These are phyloP conservation scores for Corvus moneduloides DNA, from an alignment of 2,113 vertebrate genomes.

Conservation along the genomic window DNA sequence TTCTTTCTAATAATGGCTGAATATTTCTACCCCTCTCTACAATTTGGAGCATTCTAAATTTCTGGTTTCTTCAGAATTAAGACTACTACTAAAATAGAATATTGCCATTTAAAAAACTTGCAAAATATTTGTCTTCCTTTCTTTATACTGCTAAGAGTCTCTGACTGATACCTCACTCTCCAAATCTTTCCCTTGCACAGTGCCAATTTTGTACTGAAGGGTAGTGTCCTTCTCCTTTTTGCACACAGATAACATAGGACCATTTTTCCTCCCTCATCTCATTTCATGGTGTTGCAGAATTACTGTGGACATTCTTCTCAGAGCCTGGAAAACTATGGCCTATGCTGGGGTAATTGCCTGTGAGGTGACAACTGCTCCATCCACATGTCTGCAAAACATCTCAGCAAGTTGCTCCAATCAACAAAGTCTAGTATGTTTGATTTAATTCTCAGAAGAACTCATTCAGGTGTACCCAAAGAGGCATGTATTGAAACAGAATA, in stretches of 20 bases:
- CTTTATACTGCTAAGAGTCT: not conserved
- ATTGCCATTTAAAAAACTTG: not conserved
- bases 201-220: not conserved
- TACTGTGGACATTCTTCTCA: not conserved
- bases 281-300: not conserved
- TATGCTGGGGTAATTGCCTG: not conserved
- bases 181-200: not conserved
- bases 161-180: not conserved
- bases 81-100: not conserved
- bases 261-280: not conserved
- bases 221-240: not conserved
- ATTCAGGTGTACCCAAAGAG: not conserved
- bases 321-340: not conserved
- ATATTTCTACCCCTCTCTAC: not conserved
- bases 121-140: not conserved
- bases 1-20: not conserved
- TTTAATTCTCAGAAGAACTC: slow-evolving; percentile 6
- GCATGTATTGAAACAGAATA: not conserved
- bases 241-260: not conserved
- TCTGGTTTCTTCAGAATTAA: not conserved
- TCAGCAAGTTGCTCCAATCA: not conserved
- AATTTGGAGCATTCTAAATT: not conserved
- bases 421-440: not conserved
- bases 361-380: slow-evolving; percentile 2
- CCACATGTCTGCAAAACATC: slow-evolving; percentile 9